A percentile compares a stretch with the other conserved stretches of the same genome.
These are phyloP conservation scores for Melanotaenia trifasciata DNA, from an alignment of 2,797 vertebrate species.

Conservation along the genomic window DNA sequence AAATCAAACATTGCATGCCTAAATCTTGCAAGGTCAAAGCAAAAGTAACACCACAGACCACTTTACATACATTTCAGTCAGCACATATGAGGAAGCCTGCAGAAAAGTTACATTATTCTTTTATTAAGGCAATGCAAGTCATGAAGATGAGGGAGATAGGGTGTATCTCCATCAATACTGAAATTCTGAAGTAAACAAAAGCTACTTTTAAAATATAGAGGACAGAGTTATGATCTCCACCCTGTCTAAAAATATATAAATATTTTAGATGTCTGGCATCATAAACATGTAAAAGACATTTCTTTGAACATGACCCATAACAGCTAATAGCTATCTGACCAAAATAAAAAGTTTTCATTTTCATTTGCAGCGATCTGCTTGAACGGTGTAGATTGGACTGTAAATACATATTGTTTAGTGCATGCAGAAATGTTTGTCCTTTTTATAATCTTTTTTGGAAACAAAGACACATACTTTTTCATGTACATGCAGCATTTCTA, in stretches of 20 bases:
- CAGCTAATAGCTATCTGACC: background rate
- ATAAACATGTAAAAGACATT: background rate
- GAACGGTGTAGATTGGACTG: too few species aligned
- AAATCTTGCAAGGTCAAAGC: background rate
- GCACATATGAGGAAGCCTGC: background rate
- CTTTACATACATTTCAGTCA: background rate
- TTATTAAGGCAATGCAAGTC: background rate
- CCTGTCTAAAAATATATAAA: background rate
- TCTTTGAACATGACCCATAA: background rate
- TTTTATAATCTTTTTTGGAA: slow-evolving; percentile 3
- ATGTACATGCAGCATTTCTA: slow-evolving; percentile 17
- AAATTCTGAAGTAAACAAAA: background rate
- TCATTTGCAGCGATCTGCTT: background rate
- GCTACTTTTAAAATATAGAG: background rate
- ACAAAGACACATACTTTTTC: background rate
- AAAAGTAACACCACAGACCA: background rate
- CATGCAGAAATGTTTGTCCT: slow-evolving; percentile 4
- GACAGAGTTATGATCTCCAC: background rate
- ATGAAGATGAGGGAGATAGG: background rate
- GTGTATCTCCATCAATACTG: background rate
- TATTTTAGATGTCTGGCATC: background rate
- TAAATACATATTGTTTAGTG: background rate
- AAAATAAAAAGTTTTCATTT: background rate
- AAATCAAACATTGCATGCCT: background rate
- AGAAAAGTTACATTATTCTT: background rate